These are phyloP conservation scores for Melanophora roralis DNA, from an alignment of 2,888 invertebrate genomes.

Conservation along the genomic window DNA sequence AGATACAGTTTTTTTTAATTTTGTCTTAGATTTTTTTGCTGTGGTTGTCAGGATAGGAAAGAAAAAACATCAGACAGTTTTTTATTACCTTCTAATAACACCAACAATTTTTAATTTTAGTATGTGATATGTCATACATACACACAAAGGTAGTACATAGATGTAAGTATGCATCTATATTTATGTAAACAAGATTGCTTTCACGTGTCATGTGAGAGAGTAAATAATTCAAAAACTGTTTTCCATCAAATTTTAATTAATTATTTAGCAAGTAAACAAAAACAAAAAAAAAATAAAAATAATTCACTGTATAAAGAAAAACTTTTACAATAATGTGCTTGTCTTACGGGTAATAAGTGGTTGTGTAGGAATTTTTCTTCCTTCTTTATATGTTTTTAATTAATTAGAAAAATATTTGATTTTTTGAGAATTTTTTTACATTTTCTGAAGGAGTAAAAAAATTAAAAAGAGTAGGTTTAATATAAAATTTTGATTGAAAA, in stretches of 20 bases:
- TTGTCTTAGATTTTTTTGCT: background rate
- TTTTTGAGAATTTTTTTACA: background rate
- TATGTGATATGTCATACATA: slow-evolving; percentile 4
- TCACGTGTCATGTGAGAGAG: slow-evolving; percentile 62
- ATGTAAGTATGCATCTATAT: slow-evolving; percentile 28
- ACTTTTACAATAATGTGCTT: slow-evolving; percentile 18
- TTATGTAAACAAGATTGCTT: background rate
- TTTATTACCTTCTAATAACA: slow-evolving; percentile 13
- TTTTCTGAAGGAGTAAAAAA: too few relatives aligned
- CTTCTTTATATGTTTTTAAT: slow-evolving; percentile 38
- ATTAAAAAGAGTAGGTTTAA: too few relatives aligned
- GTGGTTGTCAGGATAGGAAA: slow-evolving; percentile 37
- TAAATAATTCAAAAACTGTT: slow-evolving; percentile 75
- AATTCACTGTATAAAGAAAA: slow-evolving; percentile 51
- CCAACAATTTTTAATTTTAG: background rate
- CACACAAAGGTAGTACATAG: too few relatives aligned
- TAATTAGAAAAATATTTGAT: slow-evolving; percentile 48
- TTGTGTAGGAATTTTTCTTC: background rate
- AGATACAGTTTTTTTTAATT: slow-evolving; percentile 61
- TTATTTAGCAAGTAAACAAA: slow-evolving; percentile 71
- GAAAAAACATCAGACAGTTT: slow-evolving; percentile 54
- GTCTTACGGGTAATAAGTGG: background rate
- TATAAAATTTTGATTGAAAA: too few relatives aligned
- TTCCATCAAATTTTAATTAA: slow-evolving; percentile 77
- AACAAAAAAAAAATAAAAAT: too few relatives aligned